Conservation (phyloP, 35 echinoderm and acorn worm genomes). For the Diadema setosum region DNA sequence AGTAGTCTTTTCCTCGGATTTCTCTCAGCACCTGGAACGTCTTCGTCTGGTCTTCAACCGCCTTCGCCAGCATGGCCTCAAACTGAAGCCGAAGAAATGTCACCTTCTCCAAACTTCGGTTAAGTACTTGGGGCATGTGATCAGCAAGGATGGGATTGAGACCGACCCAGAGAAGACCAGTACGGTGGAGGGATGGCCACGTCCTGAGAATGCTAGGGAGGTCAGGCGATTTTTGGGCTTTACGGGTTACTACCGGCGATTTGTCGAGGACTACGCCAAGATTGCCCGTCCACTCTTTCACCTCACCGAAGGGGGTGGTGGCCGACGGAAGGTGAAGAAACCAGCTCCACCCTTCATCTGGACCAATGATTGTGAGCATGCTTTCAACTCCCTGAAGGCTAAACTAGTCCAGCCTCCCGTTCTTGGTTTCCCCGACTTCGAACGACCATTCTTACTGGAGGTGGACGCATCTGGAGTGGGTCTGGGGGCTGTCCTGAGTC, state of each 20-base stretch:
- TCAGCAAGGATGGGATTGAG: conserved; percentile 22
- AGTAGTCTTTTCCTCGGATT: conserved; percentile 25
- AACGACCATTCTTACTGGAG: not conserved
- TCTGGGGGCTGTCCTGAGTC: conserved; percentile 11
- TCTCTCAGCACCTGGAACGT: conserved; percentile 34
- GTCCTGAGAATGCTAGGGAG: conserved; percentile 27
- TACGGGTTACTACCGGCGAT: conserved; percentile 54
- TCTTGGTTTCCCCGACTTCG: not conserved
- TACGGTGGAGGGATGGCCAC: conserved; percentile 22
- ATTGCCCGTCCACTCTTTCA: conserved; percentile 39
- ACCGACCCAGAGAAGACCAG: conserved; percentile 56
- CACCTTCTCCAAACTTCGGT: conserved; percentile 26
- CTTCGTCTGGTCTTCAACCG: conserved; percentile 23
- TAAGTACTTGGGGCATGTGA: conserved; percentile 66
- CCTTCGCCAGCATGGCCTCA: conserved; percentile 34
- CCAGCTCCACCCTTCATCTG: not conserved
- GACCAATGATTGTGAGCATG: conserved; percentile 3
- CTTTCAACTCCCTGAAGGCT: not conserved
- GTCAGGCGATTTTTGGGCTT: conserved; percentile 55
- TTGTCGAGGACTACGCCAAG: conserved; percentile 51
- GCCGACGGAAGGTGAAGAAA: not conserved
- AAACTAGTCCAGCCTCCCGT: not conserved
- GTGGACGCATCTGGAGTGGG: conserved; percentile 5
- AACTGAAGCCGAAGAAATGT: conserved; percentile 48
- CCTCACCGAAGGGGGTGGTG: not conserved